Percentiles rank a stretch among this genome's conserved stretches.
phyloP scores from a whole-genome alignment of 2,113 vertebrate genomes.

The Daubentonia madagascariensis region DNA sequence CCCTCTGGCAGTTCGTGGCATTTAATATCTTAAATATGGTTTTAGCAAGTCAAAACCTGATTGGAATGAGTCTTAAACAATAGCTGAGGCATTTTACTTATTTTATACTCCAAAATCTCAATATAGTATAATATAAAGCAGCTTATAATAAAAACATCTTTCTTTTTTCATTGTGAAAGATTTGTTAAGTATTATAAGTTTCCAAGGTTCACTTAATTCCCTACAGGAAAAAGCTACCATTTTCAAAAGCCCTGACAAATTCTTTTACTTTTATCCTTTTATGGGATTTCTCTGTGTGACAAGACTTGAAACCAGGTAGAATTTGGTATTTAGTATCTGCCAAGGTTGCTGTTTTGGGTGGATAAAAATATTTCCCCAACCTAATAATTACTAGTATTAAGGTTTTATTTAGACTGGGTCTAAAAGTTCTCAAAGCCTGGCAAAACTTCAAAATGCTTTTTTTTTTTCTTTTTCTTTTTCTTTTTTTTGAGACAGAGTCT shows the following conservation, averaged over 20 bases:
- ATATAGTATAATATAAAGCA: not conserved
- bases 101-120: constrained; percentile 20
- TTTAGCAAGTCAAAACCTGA: constrained; percentile 37
- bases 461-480: not conserved
- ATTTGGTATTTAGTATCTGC: constrained; percentile 18
- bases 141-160: constrained; percentile 3
- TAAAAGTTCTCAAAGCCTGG: constrained; percentile 17
- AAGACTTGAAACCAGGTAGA: constrained; percentile 34
- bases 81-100: constrained; percentile 26
- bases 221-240: not conserved
- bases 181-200: not conserved
- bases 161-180: not conserved
- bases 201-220: not conserved
- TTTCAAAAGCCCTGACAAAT: constrained; percentile 9
- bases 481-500: not conserved
- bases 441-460: constrained; percentile 9
- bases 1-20: not conserved
- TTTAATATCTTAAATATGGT: constrained; percentile 35
- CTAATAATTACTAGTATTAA: constrained; percentile 21
- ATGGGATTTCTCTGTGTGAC: not conserved
- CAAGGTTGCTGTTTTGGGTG: not conserved
- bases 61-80: constrained; percentile 31
- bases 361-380: constrained; percentile 24
- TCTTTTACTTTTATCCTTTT: not conserved
- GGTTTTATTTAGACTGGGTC: constrained; percentile 8